Evolutionary conservation across 2,113 vertebrate genomes (phyloP), one percentile per base, ranked within the genome.

Genomic region (Chroicocephalus ridibundus): DNA sequence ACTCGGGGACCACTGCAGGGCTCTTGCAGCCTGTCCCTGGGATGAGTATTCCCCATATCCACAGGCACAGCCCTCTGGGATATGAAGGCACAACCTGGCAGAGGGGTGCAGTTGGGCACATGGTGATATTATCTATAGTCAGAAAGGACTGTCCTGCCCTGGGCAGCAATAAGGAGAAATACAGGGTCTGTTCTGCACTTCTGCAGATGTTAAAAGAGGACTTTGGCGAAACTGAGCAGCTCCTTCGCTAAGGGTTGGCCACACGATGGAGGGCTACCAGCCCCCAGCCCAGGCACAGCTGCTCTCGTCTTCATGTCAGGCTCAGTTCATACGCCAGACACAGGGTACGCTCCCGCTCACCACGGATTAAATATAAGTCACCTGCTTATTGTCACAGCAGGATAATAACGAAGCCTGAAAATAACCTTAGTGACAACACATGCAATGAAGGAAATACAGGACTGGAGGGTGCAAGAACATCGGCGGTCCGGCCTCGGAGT

Each of bases 391-490:
- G 49, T 1, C 88, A 44, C 34, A 86, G 64, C 75, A 90, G 69
- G 54, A 4, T 5, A 10, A 58, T 10, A 25, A 47, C 2, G 46
- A 62, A 86, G 51, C 20, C 77, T 83, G 86, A n/a, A 55, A 94
- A 83, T 1, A 34, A 42, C 77, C 55, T 55, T 26, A 14, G 6
- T 8, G 26, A 18, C 32, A 55, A 72, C 31, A 71, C n/a, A 5
- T 2, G 13, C 58, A 40, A 3, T 0, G 6, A 84, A 84, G 62
- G 36, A 65, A 69, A 36, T 0, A 3, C 13, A 38, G 70, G 26
- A 54, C 15, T 34, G 15, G 18, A 62, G 58, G 51, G 55, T n/a
- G 64, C 4, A 16, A 78, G 32, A 3, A 0, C 52, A 38, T 22
- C 40, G 3, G 19, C 64, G 47, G 31, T 8, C 65, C 47, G 32